phyloP scores from a whole-genome alignment of 2,888 invertebrate species.

The Cantharis lateralis region DNA sequence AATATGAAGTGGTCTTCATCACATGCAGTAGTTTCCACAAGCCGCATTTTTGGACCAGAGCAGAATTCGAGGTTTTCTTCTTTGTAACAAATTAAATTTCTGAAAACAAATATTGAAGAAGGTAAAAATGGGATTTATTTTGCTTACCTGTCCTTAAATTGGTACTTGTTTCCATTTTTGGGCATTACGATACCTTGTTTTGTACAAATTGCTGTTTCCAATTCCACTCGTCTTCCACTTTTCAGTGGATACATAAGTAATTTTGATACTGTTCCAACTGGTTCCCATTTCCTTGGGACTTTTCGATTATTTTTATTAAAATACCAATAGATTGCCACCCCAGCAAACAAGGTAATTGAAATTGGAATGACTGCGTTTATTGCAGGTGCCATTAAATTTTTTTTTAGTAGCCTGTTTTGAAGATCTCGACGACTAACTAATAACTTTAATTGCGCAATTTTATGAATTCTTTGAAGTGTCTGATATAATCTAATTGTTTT shows the following conservation, averaged over 20 bases:
- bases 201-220: conserved; percentile 47
- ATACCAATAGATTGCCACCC: conserved; percentile 30
- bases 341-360: background rate
- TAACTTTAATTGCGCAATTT: no score
- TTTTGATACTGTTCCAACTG: conserved; percentile 47
- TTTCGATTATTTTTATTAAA: conserved; percentile 41
- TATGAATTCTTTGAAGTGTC: no score
- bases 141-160: background rate
- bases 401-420: no score
- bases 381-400: background rate
- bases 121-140: background rate
- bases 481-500: no score
- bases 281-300: conserved; percentile 48
- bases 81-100: conserved; percentile 46
- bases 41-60: conserved; percentile 56
- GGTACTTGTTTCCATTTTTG: conserved; percentile 22
- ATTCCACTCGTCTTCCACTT: conserved; percentile 48
- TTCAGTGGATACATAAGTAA: conserved; percentile 53
- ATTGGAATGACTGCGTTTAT: background rate
- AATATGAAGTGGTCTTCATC: conserved; percentile 53
- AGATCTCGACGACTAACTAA: no score
- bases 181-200: conserved; percentile 44
- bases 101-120: background rate
- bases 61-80: conserved; percentile 52
- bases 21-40: conserved; percentile 53